A percentile compares a stretch with the other conserved stretches of the same genome.
phyloP scores from a whole-genome alignment of 2,888 invertebrate species.

The Eurois occulta region DNA sequence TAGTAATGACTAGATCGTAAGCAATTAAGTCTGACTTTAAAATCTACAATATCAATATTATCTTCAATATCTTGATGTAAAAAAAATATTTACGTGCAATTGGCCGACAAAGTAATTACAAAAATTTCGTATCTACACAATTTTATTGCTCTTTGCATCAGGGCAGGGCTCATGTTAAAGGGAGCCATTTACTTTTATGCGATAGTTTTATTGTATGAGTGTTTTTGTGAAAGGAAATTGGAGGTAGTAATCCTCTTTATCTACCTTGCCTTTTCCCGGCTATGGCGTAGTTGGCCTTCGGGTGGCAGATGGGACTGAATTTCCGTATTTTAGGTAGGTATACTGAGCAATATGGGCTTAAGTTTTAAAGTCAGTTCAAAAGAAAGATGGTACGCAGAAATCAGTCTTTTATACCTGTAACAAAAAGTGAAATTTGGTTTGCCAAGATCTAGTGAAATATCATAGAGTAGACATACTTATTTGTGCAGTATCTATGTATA shows the following conservation, averaged over 20 bases:
- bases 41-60: too few relatives aligned
- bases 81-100: too few relatives aligned
- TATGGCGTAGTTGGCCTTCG: conserved; percentile 22
- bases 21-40: too few relatives aligned
- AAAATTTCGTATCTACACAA: conserved; percentile 8
- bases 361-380: neutral
- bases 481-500: neutral
- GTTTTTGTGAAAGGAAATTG: conserved; percentile 46
- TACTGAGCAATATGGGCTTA: neutral
- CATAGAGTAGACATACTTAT: neutral
- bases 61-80: too few relatives aligned
- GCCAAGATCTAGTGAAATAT: neutral
- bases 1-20: too few relatives aligned
- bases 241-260: conserved; percentile 48
- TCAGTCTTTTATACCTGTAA: neutral
- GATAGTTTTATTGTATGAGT: conserved; percentile 55
- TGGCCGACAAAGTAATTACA: neutral
- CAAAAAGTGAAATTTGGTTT: neutral
- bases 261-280: conserved; percentile 30
- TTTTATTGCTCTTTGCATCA: conserved; percentile 31
- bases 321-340: neutral
- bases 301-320: conserved; percentile 31
- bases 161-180: conserved; percentile 35
- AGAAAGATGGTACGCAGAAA: neutral
- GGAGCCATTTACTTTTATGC: conserved; percentile 45